phyloP scores from a whole-genome alignment of 1,140 invertebrate species.

The Anadara kagoshimensis region DNA sequence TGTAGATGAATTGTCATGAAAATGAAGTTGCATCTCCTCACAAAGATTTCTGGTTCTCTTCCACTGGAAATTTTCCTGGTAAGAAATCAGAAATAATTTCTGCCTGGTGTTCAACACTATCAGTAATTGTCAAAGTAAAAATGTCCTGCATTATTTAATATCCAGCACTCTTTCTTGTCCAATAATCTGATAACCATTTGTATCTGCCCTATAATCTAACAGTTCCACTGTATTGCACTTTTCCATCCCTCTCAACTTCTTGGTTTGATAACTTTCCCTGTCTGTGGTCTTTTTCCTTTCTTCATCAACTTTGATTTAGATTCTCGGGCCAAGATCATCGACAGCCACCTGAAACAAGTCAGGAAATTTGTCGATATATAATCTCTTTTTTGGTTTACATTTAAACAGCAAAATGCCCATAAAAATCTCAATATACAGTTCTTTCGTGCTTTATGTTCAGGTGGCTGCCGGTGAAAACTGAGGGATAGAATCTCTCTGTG shows the following conservation, averaged over 20 bases:
- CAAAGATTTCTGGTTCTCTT: too few species aligned
- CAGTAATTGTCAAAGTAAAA: too few species aligned
- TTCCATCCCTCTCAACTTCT: not conserved
- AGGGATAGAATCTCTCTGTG: conserved; percentile 33
- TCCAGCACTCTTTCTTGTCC: too few species aligned
- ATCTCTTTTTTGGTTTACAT: conserved; percentile 2
- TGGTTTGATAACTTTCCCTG: conserved; percentile 53
- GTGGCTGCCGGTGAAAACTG: conserved; percentile 47
- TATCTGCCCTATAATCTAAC: too few species aligned
- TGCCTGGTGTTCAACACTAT: too few species aligned
- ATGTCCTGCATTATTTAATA: too few species aligned
- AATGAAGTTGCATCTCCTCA: too few species aligned
- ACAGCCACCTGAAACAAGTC: conserved; percentile 69
- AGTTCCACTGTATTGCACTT: too few species aligned
- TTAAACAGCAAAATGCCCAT: conserved; percentile 11
- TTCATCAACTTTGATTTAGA: conserved; percentile 60
- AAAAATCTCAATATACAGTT: conserved; percentile 6
- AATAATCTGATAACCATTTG: too few species aligned
- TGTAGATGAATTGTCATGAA: too few species aligned
- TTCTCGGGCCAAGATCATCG: conserved; percentile 56
- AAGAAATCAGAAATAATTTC: too few species aligned
- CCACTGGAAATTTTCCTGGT: too few species aligned
- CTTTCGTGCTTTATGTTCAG: conserved; percentile 36
- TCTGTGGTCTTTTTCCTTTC: conserved; percentile 52
- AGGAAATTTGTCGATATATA: conserved; percentile 38